Conservation (phyloP, 2,888 invertebrate species). For the Amblyjoppa fuscipennis region DNA sequence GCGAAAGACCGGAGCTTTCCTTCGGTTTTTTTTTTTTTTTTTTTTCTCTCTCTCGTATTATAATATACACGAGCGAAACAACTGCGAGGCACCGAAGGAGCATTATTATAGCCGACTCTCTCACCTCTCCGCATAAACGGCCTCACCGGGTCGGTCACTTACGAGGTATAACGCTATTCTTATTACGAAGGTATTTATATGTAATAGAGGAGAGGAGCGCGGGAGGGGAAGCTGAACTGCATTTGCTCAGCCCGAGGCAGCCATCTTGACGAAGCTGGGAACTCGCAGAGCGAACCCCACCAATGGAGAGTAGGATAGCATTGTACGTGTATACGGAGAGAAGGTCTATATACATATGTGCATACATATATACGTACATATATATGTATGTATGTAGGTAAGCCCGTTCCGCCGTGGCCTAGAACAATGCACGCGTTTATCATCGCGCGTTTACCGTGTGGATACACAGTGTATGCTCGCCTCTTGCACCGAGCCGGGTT, state of each 20-base stretch:
- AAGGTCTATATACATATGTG: background rate
- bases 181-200: slow-evolving; percentile 78
- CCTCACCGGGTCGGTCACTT: slow-evolving; percentile 65
- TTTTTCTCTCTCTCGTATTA: slow-evolving; percentile 23
- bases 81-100: slow-evolving; percentile 34
- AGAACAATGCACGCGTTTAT: slow-evolving; percentile 76
- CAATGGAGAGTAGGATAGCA: slow-evolving; percentile 67
- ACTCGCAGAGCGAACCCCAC: slow-evolving; percentile 58
- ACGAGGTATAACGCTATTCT: slow-evolving; percentile 72
- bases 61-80: slow-evolving; percentile 64
- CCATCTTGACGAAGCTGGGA: slow-evolving; percentile 64
- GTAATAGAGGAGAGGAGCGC: slow-evolving; percentile 74
- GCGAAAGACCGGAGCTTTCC: slow-evolving; percentile 48
- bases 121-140: slow-evolving; percentile 53
- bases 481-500: slow-evolving; percentile 27
- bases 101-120: slow-evolving; percentile 66
- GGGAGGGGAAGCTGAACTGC: slow-evolving; percentile 31
- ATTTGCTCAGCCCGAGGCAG: slow-evolving; percentile 55
- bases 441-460: slow-evolving; percentile 68
- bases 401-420: slow-evolving; percentile 53
- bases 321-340: background rate
- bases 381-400: slow-evolving; percentile 13
- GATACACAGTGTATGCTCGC: slow-evolving; percentile 21
- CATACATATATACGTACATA: background rate
- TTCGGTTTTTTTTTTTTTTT: background rate